These are phyloP conservation scores for Glandiceps talaboti DNA, from an alignment of 53 echinoderm and acorn worm species.

Conservation along the genomic window DNA sequence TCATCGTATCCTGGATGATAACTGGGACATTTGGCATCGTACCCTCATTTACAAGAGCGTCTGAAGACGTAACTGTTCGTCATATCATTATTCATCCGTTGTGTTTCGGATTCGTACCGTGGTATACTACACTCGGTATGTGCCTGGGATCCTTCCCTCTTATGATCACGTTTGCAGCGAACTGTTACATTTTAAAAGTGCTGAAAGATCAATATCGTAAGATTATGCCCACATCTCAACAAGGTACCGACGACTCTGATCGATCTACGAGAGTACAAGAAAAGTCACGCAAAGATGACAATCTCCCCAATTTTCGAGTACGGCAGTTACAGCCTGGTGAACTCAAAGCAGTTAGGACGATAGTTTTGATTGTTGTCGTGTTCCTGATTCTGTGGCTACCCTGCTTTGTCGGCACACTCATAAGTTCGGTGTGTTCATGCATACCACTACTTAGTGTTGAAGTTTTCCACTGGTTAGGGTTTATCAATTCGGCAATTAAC, in stretches of 20 bases:
- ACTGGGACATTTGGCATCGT: background rate
- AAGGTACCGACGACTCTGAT: background rate
- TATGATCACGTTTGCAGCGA: background rate
- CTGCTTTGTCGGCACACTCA: background rate
- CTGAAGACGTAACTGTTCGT: background rate
- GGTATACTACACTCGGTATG: background rate
- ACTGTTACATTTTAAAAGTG: background rate
- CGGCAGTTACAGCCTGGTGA: background rate
- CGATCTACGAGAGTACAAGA: no score
- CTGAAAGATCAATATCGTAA: background rate
- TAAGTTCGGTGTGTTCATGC: background rate
- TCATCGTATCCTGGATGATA: background rate
- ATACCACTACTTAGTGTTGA: background rate
- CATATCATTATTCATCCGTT: background rate
- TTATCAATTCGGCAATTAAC: conserved; percentile 39
- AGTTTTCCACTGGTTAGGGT: background rate
- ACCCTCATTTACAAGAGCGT: background rate
- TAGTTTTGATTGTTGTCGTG: background rate
- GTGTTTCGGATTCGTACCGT: background rate
- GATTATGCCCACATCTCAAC: no score
- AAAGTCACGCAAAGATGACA: background rate
- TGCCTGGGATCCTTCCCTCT: background rate
- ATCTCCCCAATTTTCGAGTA: background rate
- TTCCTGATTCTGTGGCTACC: background rate
- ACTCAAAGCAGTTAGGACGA: background rate